Conservation (phyloP, 2,888 invertebrate genomes). For the Polymixis lichenea region DNA sequence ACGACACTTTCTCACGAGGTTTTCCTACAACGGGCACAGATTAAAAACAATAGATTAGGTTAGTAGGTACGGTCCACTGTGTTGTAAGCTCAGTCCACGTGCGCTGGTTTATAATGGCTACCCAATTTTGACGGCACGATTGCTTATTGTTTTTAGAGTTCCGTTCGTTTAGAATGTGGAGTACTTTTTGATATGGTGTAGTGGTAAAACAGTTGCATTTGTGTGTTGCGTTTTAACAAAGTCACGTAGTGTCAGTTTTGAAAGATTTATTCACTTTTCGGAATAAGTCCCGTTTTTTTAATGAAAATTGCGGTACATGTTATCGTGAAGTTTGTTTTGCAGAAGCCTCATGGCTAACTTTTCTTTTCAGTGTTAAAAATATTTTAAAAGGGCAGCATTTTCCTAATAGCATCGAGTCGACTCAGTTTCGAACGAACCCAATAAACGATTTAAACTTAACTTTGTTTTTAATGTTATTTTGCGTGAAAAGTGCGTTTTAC, state of each 20-base stretch:
- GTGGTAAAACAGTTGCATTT: constrained; percentile 2
- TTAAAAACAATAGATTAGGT: constrained; percentile 61
- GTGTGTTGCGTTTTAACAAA: not conserved
- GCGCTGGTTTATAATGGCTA: constrained; percentile 54
- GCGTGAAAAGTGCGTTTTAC: constrained; percentile 57
- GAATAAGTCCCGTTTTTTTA: not conserved
- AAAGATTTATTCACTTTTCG: not conserved
- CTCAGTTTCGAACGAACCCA: constrained; percentile 3
- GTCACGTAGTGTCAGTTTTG: too few species aligned
- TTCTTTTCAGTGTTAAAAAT: too few species aligned
- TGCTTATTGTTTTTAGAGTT: constrained; percentile 46
- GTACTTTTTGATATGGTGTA: constrained; percentile 6
- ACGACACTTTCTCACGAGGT: constrained; percentile 55
- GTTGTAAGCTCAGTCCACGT: constrained; percentile 44
- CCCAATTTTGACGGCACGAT: constrained; percentile 50
- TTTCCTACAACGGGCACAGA: constrained; percentile 50
- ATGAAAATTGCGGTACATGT: not conserved
- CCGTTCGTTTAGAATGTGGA: constrained; percentile 50
- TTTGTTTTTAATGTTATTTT: constrained; percentile 28
- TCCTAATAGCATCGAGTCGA: not conserved
- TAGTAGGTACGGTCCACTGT: constrained; percentile 55
- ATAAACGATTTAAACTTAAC: constrained; percentile 30
- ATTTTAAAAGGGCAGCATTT: not conserved
- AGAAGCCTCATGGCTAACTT: too few species aligned
- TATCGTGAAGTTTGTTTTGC: not conserved